Evolutionary conservation across 2,797 vertebrate species (phyloP), one percentile per base, ranked within the genome.

Genomic region (Premnoplex brunnescens): DNA sequence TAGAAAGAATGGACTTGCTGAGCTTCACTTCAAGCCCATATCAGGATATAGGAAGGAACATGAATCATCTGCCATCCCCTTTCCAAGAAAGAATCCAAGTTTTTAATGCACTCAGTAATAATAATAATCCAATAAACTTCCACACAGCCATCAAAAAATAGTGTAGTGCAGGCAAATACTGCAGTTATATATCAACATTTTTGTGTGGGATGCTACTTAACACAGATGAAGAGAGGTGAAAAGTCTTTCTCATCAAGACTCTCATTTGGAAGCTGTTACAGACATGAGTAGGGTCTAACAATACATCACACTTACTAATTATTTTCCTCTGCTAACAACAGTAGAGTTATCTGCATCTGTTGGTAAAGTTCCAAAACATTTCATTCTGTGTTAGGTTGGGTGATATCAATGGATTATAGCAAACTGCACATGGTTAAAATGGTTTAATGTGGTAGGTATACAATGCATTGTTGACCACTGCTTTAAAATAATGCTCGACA

Each of bases 41-140:
- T 15, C 39, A 84, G 39, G 22, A 32, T 37, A 74, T 2, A 62
- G 10, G 21, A 79, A 82, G 14, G 6, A 82, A 12, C 3, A n/a
- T 28, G 17, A n/a, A 75, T 5, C 18, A 44, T 24, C 15, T 64
- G 12, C 19, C 14, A 62, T 4, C 2, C 3, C 5, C 74, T 77
- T 83, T 56, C 8, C 2, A 6, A 78, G 51, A 55, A 3, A 0
- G 0, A 59, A 60, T 3, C 4, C 30, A 52, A 32, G 6, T 12
- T 32, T 81, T 88, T 37, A 66, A 43, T 43, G 58, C 2, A 14
- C 0, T 1, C 15, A 58, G 8, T 54, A 14, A 32, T 64, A 90
- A 72, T 30, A 85, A 75, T 27, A 85, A 72, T 41, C 16, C 19
- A 69, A 56, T 14, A 85, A 54, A 26, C 0, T 63, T 79, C 18